Percentiles rank a stretch among this genome's conserved stretches.
Evolutionary conservation across 2,888 invertebrate genomes (phyloP).

Genomic region (Macrosoma leucophasiata): DNA sequence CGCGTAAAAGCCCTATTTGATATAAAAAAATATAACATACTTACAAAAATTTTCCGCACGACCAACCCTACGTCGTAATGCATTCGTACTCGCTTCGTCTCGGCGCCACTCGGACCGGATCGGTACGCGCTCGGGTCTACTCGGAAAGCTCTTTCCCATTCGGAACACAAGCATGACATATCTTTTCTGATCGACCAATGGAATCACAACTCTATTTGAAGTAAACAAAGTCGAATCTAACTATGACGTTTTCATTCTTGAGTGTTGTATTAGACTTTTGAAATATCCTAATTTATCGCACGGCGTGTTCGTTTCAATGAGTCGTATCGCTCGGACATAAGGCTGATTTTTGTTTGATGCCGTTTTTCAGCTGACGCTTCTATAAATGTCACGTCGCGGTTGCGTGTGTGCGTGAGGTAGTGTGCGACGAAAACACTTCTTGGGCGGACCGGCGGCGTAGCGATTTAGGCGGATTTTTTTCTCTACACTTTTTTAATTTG

Average conservation of each 20-base stretch:
- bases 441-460: conserved; percentile 42
- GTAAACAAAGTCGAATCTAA: conserved; percentile 29
- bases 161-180: conserved; percentile 62
- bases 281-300: conserved; percentile 66
- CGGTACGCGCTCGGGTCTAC: conserved; percentile 64
- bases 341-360: conserved; percentile 32
- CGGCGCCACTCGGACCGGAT: conserved; percentile 72
- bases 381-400: conserved; percentile 57
- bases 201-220: conserved; percentile 30
- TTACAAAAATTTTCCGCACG: conserved; percentile 36
- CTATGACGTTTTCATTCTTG: conserved; percentile 31
- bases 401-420: conserved; percentile 29
- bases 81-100: conserved; percentile 66
- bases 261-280: conserved; percentile 61
- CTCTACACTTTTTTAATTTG: conserved; percentile 21
- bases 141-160: conserved; percentile 70
- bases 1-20: too few relatives aligned
- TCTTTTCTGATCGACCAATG: conserved; percentile 36
- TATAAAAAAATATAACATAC: too few relatives aligned
- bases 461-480: conserved; percentile 55
- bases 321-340: conserved; percentile 32
- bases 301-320: conserved; percentile 29
- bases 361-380: conserved; percentile 67
- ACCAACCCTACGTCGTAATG: conserved; percentile 69
- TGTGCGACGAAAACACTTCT: conserved; percentile 65